Percentiles rank a stretch among this genome's conserved stretches.
phyloP scores from a whole-genome alignment of 1,140 invertebrate species.

The Medauroidea extradentata region DNA sequence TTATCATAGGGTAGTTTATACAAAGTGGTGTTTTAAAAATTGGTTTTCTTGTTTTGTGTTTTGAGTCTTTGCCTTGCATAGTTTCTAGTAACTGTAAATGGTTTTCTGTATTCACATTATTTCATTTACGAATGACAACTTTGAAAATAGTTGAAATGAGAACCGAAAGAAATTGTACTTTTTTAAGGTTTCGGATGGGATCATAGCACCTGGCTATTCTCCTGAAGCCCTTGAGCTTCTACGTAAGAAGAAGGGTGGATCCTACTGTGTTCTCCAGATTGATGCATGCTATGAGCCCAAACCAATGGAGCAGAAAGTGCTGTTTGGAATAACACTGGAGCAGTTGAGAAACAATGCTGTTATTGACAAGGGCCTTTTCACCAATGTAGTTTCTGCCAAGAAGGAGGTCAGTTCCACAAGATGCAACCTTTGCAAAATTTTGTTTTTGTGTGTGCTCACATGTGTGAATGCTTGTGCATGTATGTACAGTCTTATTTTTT shows the following conservation, averaged over 20 bases:
- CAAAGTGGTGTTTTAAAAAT: no score
- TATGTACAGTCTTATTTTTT: no score
- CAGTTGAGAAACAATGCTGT: constrained; percentile 88
- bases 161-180: no score
- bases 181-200: constrained; percentile 85
- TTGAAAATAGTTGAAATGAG: background rate
- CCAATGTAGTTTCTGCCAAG: constrained; percentile 63
- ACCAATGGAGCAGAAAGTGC: constrained; percentile 74
- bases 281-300: constrained; percentile 81
- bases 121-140: background rate
- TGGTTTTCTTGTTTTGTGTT: no score
- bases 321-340: constrained; percentile 90
- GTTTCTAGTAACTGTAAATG: no score
- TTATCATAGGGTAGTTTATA: no score
- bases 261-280: constrained; percentile 90
- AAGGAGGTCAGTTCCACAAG: no score
- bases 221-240: constrained; percentile 81
- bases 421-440: no score
- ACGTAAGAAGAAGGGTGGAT: constrained; percentile 92
- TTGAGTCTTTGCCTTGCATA: no score
- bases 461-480: no score
- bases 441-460: no score
- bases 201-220: constrained; percentile 90
- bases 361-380: constrained; percentile 75
- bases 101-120: no score